A percentile compares a stretch with the other conserved stretches of the same genome.
Conservation (phyloP, 2,888 invertebrate genomes). For the Macrosoma leucophasiata region DNA sequence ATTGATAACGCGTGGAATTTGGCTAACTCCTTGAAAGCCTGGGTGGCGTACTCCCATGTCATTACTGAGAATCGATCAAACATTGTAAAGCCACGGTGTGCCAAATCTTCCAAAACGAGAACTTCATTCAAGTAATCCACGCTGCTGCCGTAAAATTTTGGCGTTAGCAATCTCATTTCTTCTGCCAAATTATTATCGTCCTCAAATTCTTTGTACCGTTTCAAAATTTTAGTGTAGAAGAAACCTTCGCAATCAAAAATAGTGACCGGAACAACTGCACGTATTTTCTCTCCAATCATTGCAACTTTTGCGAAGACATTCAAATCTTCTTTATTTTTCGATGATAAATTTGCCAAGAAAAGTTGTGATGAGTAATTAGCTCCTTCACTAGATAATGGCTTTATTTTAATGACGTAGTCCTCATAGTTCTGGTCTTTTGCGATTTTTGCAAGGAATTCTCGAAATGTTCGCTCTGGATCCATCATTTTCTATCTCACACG, state of each 20-base stretch:
- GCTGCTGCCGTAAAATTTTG: conserved; percentile 27
- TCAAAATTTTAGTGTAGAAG: conserved; percentile 26
- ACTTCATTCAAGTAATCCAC: conserved; percentile 24
- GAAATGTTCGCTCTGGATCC: too few relatives aligned
- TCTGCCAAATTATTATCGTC: conserved; percentile 21
- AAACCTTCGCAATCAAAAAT: conserved; percentile 25
- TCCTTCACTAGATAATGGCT: conserved; percentile 36
- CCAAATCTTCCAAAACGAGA: conserved; percentile 32
- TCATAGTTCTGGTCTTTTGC: conserved; percentile 32
- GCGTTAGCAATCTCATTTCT: conserved; percentile 26
- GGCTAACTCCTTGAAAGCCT: conserved; percentile 32
- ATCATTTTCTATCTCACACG: too few relatives aligned
- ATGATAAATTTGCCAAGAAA: conserved; percentile 30
- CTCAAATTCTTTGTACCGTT: conserved; percentile 25
- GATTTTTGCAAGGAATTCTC: conserved; percentile 32
- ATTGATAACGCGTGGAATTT: conserved; percentile 42
- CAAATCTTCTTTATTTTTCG: conserved; percentile 27
- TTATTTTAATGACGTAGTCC: conserved; percentile 29
- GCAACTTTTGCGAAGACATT: conserved; percentile 30
- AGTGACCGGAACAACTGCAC: conserved; percentile 9
- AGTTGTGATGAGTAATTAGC: conserved; percentile 45
- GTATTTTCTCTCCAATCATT: conserved; percentile 24
- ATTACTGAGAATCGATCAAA: conserved; percentile 29
- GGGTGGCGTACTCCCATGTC: conserved; percentile 33
- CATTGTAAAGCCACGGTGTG: conserved; percentile 24